Evolutionary conservation across 2,888 invertebrate species (phyloP).

Genomic region (Chirona hameri): DNA sequence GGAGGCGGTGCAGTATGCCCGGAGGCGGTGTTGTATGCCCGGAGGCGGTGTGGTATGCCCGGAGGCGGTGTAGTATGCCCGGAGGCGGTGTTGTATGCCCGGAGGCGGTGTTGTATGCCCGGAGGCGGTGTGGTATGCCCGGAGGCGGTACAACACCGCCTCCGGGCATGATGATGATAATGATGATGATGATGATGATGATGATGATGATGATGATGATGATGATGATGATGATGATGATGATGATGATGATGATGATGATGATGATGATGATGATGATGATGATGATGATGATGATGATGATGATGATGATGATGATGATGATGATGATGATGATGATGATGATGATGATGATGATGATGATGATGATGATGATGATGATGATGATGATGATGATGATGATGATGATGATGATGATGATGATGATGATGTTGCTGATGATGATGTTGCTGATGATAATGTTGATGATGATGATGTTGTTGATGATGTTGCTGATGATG

Average conservation of each 20-base stretch:
- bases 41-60: too few relatives aligned
- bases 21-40: too few relatives aligned
- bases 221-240: background rate
- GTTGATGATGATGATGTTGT: too few relatives aligned
- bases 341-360: conserved; percentile 5
- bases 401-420: conserved; percentile 13
- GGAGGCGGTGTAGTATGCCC: background rate
- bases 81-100: too few relatives aligned
- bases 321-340: conserved; percentile 13
- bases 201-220: conserved; percentile 23
- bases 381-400: background rate
- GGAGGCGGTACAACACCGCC: too few relatives aligned
- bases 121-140: too few relatives aligned
- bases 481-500: too few relatives aligned
- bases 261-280: conserved; percentile 22
- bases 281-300: background rate
- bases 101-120: too few relatives aligned
- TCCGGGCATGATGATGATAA: background rate
- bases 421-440: too few relatives aligned
- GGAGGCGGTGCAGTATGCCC: too few relatives aligned
- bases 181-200: too few relatives aligned
- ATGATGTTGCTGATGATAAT: too few relatives aligned
- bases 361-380: conserved; percentile 14
- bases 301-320: conserved; percentile 3
- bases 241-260: background rate